Base-by-base conservation (phyloP, 2,888 invertebrate species). In the Malthinus flaveolus region DNA sequence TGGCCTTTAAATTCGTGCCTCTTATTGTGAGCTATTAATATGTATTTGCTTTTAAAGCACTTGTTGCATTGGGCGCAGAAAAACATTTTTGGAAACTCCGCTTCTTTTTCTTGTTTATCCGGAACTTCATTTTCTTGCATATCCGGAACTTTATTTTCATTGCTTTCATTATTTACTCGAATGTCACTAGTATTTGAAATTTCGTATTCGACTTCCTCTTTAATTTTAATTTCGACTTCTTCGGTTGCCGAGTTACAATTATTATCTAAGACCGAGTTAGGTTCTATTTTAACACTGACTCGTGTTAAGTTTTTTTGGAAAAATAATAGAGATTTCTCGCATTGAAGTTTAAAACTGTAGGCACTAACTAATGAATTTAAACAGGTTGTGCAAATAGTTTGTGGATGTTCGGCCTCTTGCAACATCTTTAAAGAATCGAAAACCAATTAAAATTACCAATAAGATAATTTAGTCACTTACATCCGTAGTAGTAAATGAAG, bases 41-140 rank as follows among this genome's bases (percentile, higher is more conserved):
- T 70, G 49, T 72, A 71, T 55, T 72, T 72, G 9, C 68, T 69
- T 51, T 71, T 71, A 48, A 73, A 72, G 10, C 68, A 65, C 66
- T 73, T 72, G 47, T 70, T 69, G 57, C 73, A 73, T 15, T 59
- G 51, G 8, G 65, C 56, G 52, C 73, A 73, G 23, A 66, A 56
- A 36, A 62, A 61, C 6, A 68, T 23, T 23, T 23, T 23, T 23
- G 23, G 23, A 5, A 23, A 23, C 5, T 23, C 23, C 5, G 23
- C 5, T 3, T 23, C 23, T 3, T 23, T 23, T 23, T 23, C 23
- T 23, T 23, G 23, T 23, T 2, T 23, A 23, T 23, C 23, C 23
- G 5, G 5, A 23, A 23, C 5, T 23, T 23, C 23, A 23, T 23
- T n/a, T n/a, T n/a, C n/a, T 23, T 23, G 23, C 5, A 5, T 23